Percentiles rank a stretch among this genome's conserved stretches.
These are phyloP conservation scores for Aradus depressus DNA, from an alignment of 2,888 invertebrate species.

Conservation along the genomic window DNA sequence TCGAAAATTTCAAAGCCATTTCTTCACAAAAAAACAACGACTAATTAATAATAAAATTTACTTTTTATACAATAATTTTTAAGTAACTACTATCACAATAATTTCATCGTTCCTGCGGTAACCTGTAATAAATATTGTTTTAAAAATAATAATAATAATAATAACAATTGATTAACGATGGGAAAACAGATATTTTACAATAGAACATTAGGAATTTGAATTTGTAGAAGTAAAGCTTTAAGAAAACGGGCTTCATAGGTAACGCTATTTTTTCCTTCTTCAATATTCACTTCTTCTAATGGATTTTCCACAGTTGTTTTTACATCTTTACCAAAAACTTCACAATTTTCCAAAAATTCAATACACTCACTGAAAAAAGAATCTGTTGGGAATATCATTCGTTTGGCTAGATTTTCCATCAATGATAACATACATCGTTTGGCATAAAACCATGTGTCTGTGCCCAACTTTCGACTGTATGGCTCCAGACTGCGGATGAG, in stretches of 20 bases:
- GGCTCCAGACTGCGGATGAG: slow-evolving; percentile 95
- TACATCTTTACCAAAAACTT: slow-evolving; percentile 74
- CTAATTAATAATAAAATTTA: neutral
- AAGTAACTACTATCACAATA: slow-evolving; percentile 11
- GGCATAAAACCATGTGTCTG: slow-evolving; percentile 96
- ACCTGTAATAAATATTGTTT: slow-evolving; percentile 6
- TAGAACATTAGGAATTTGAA: slow-evolving; percentile 21
- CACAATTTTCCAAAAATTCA: slow-evolving; percentile 81
- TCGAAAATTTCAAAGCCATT: slow-evolving; percentile 25
- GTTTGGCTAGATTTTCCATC: slow-evolving; percentile 80
- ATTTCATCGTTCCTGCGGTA: slow-evolving; percentile 15
- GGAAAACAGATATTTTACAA: slow-evolving; percentile 9
- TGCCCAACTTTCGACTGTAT: slow-evolving; percentile 85
- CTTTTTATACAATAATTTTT: neutral
- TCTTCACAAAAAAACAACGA: slow-evolving; percentile 3
- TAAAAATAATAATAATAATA: neutral
- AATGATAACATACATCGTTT: slow-evolving; percentile 92
- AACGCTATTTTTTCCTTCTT: slow-evolving; percentile 74
- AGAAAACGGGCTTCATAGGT: slow-evolving; percentile 79
- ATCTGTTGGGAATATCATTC: slow-evolving; percentile 79
- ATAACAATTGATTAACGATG: neutral
- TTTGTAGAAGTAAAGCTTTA: slow-evolving; percentile 41
- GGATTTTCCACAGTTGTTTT: slow-evolving; percentile 73
- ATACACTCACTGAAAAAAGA: slow-evolving; percentile 77
- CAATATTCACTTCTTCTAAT: slow-evolving; percentile 54